These are phyloP conservation scores for Zoanthus gigantus DNA, from an alignment of 92 coral and sea anemone genomes.

Conservation along the genomic window DNA sequence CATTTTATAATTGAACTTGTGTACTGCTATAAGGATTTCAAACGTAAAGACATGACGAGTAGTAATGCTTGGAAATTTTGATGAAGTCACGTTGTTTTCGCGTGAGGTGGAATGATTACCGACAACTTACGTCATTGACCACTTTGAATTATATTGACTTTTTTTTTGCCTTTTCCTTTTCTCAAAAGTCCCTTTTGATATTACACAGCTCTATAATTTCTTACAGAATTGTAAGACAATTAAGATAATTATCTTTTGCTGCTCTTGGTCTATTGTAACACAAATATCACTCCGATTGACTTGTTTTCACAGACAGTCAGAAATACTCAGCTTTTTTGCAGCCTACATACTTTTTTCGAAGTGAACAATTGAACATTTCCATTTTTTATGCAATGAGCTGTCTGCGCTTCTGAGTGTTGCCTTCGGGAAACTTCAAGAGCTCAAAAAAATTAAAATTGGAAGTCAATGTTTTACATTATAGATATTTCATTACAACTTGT, in stretches of 20 bases:
- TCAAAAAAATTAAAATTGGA: not conserved
- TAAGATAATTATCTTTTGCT: not conserved
- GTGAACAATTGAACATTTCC: not conserved
- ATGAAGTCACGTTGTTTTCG: not conserved
- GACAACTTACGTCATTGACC: not conserved
- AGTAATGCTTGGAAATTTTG: not conserved
- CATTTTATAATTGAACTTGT: not conserved
- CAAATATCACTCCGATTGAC: too few species aligned
- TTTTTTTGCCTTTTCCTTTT: not conserved
- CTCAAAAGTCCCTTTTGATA: not conserved
- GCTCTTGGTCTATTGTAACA: not conserved
- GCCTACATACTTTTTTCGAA: not conserved
- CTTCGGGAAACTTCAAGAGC: not conserved
- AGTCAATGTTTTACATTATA: not conserved
- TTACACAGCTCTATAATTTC: not conserved
- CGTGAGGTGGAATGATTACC: not conserved
- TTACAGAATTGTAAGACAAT: not conserved
- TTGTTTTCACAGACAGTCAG: not conserved
- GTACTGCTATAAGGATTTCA: not conserved
- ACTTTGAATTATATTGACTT: not conserved
- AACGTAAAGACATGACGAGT: not conserved
- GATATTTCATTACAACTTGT: not conserved
- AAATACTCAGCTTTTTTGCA: not conserved
- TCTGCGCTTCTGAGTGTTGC: not conserved
- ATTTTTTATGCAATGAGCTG: not conserved